Evolutionary conservation across 2,797 vertebrate species (phyloP).

Genomic region (Silurus aristotelis): DNA sequence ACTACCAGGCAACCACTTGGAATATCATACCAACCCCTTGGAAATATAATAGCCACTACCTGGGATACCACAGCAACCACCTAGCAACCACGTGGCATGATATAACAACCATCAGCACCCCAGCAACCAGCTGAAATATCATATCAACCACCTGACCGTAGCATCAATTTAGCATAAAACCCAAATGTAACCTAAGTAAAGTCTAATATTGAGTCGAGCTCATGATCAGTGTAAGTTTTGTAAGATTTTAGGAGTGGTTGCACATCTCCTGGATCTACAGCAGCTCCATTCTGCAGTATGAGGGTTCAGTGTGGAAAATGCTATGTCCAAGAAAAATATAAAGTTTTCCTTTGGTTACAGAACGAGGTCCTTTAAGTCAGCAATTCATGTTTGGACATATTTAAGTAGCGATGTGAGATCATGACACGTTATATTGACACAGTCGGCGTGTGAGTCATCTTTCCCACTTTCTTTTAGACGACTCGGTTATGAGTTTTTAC

Average conservation of each 20-base stretch:
- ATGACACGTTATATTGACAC: constrained; percentile 17
- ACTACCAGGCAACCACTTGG: neutral
- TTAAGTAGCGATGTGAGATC: constrained; percentile 5
- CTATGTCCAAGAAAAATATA: neutral
- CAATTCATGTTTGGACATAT: constrained; percentile 9
- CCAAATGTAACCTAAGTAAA: neutral
- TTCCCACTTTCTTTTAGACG: constrained; percentile 7
- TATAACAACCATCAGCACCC: neutral
- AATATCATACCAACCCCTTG: neutral
- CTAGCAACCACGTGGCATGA: neutral
- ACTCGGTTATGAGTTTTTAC: neutral
- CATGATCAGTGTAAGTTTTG: neutral
- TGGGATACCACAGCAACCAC: neutral
- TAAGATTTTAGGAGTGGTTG: neutral
- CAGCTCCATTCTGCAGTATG: neutral
- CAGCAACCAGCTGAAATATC: neutral
- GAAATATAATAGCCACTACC: neutral
- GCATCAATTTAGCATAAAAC: too few species aligned
- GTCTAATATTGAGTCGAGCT: neutral
- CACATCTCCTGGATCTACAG: neutral
- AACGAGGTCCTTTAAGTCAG: neutral
- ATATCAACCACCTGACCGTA: neutral
- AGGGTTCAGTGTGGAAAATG: neutral
- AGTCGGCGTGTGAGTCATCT: constrained; percentile 14
- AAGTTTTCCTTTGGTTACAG: neutral